These are phyloP conservation scores for Tonatia bakeri DNA, from an alignment of 2,113 vertebrate genomes.

Conservation along the genomic window DNA sequence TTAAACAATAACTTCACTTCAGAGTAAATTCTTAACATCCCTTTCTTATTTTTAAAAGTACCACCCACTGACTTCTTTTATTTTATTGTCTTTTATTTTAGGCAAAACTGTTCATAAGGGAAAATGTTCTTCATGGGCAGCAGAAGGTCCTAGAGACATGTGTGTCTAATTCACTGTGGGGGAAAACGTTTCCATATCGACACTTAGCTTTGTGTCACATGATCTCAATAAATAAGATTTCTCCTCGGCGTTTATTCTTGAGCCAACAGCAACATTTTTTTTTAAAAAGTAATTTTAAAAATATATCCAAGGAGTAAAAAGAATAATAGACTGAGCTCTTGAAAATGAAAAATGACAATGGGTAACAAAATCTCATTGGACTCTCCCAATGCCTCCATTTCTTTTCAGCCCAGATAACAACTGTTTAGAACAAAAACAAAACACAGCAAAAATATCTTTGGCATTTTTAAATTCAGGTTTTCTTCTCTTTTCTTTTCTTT, in stretches of 20 bases:
- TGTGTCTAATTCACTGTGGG: neutral
- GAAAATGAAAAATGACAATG: neutral
- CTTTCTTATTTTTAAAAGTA: neutral
- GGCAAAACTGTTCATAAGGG: neutral
- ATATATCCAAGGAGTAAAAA: neutral
- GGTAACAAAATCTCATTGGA: neutral
- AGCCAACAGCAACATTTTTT: neutral
- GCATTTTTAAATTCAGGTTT: neutral
- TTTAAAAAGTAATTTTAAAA: neutral
- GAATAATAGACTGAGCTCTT: neutral
- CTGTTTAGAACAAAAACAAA: slow-evolving; percentile 9
- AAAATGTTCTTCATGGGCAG: neutral
- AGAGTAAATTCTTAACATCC: neutral
- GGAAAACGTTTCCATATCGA: neutral
- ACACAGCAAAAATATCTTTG: neutral
- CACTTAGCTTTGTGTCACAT: neutral
- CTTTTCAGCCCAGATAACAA: neutral
- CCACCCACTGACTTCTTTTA: neutral
- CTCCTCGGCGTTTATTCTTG: neutral
- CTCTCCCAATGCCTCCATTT: neutral
- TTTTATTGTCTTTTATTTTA: neutral
- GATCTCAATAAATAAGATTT: neutral
- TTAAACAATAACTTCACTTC: neutral
- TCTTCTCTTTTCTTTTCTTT: neutral
- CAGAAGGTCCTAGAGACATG: neutral